Base-by-base conservation (phyloP, 2,888 invertebrate species). In the Opisthograptis luteolata region DNA sequence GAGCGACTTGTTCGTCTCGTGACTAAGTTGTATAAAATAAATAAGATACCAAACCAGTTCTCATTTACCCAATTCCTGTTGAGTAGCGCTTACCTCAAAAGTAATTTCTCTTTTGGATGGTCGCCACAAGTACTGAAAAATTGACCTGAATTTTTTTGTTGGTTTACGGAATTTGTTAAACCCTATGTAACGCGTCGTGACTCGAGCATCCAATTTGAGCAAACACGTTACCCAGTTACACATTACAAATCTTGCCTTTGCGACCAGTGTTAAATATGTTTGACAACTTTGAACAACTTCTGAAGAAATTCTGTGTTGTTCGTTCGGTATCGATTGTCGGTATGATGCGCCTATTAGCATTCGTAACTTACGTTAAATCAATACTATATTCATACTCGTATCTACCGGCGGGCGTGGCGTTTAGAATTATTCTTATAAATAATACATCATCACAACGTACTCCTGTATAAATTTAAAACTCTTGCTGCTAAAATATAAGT, bases 161-260 rank as follows among this genome's bases (percentile, higher is more conserved):
- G 53, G 59, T 64, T 73, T 64, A 68, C 70, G 64, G 70, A 73
- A 76, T 78, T 64, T 53, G 42, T 55, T 40, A 20, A 41, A 55
- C 45, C 47, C 39, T 46, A 55, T 40, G 44, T 19, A 47, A 44
- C 28, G 44, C 45, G 51, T 44, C 79, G 79, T 79, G 79, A 43
- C 79, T 80, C 79, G 79, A 74, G 61, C 51, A 37, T 50, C 62
- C 62, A 73, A 74, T 79, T 79, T 72, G 66, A 64, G 56, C 45
- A 54, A 54, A 56, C 59, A 57, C 57, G 68, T 64, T 63, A 63
- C 63, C 59, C 49, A 54, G 52, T 40, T 56, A 63, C 56, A 58
- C 56, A 51, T n/a, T n/a, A 54, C 27, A 35, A 35, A 12, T 20
- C 20, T 17, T 50, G 24, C 32, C 44, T 35, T 35, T 49, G 27